Evolutionary conservation across 2,888 invertebrate genomes (phyloP), one percentile per base, ranked within the genome.

Genomic region (Platypus cylindrus): DNA sequence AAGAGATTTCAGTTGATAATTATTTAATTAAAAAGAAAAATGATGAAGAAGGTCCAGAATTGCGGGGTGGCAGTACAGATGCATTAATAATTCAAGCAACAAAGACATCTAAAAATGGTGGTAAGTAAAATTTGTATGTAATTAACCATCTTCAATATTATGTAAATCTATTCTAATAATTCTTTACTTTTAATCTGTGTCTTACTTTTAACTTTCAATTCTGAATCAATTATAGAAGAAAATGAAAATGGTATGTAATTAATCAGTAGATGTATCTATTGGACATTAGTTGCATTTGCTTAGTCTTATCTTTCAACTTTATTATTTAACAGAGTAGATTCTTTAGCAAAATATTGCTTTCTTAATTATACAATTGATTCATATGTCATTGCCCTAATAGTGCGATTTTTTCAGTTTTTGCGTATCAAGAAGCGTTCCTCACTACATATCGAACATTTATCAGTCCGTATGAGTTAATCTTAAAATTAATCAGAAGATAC

Each of bases 361-460:
- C 9, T 20, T 20, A 20, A 9, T 20, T 5, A 20, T 7, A 5
- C 20, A 20, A 7, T 20, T 9, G 20, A 20, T 20, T 5, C 20
- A 9, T 20, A 5, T 5, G 9, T 5, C 5, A 20, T 20, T 22
- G n/a, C 17, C 16, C 29, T 30, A 30, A 9, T 13, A 4, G 1
- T 3, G 18, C 13, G 7, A 13, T 39, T 37, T 39, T 44, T 49
- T 52, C 48, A 86, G 87, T 86, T 64, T 84, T 90, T 64, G 73
- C 86, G 62, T 93, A 87, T 66, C 90, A 91, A 69, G 97, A 98
- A 70, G 95, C 97, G 45, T 98, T 98, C 66, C 73, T 97, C 49
- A 90, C 94, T 34, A 98, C 97, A 40, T 98, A 97, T 66, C 74
- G 95, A 49, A 95, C 94, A 41, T 94, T 95, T 67, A 80, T 95